Conservation (phyloP, 2,888 invertebrate species). For the Thelaira solivaga region DNA sequence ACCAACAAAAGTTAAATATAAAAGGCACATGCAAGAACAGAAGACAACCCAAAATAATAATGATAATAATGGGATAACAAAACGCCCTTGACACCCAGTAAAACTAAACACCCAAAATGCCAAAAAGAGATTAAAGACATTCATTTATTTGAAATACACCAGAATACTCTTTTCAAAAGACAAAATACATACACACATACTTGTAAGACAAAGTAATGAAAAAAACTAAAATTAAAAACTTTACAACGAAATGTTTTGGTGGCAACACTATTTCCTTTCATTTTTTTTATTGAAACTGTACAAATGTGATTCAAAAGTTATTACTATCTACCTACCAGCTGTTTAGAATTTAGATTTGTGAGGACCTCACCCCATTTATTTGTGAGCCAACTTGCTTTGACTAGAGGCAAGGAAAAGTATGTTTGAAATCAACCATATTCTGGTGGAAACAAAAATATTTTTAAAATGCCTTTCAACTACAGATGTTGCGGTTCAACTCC, state of each 20-base stretch:
- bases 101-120: conserved; percentile 64
- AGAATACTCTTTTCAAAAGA: conserved; percentile 25
- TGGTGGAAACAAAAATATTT: too few relatives aligned
- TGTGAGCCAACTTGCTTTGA: too few relatives aligned
- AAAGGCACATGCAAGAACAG: conserved; percentile 64
- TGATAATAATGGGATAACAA: conserved; percentile 74
- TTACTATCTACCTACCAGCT: too few relatives aligned
- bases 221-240: neutral
- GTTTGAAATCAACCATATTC: too few relatives aligned
- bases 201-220: neutral
- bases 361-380: too few relatives aligned
- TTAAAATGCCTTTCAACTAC: too few relatives aligned
- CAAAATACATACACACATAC: neutral
- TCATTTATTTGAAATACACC: conserved; percentile 50
- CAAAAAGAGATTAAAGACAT: conserved; percentile 62
- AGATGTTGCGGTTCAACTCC: too few relatives aligned
- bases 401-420: too few relatives aligned
- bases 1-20: conserved; percentile 60
- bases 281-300: neutral
- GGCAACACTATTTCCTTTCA: neutral
- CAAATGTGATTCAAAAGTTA: too few relatives aligned
- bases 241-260: neutral
- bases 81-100: conserved; percentile 76
- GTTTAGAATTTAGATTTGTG: too few relatives aligned
- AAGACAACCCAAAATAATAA: conserved; percentile 40